phyloP scores from a whole-genome alignment of 2,888 invertebrate genomes.

The Sinotaia quadrata region DNA sequence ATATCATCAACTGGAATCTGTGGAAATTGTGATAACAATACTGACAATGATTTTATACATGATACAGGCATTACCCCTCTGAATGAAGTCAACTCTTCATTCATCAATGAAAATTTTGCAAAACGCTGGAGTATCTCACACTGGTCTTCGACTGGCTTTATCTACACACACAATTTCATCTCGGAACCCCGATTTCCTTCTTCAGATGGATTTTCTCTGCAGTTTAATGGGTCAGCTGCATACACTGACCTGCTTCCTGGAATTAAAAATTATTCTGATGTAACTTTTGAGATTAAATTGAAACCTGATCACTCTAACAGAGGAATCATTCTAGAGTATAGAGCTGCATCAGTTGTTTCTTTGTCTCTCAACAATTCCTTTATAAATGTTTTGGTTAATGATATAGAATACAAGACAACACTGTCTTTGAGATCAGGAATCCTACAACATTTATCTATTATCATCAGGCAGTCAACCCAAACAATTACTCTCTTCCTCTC shows the following conservation, averaged over 20 bases:
- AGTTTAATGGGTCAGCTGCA: conserved; percentile 40
- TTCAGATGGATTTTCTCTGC: conserved; percentile 39
- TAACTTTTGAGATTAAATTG: conserved; percentile 36
- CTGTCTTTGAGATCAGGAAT: background rate
- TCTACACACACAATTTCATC: conserved; percentile 21
- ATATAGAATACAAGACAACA: background rate
- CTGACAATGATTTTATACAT: conserved; percentile 49
- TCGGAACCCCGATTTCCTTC: conserved; percentile 31
- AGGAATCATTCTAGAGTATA: conserved; percentile 33
- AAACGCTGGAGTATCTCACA: conserved; percentile 21
- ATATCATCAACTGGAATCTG: conserved; percentile 39
- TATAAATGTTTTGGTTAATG: conserved; percentile 30
- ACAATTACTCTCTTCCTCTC: conserved; percentile 13
- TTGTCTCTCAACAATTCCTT: conserved; percentile 31
- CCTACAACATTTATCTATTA: conserved; percentile 10
- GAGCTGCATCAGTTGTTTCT: conserved; percentile 23
- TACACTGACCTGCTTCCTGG: conserved; percentile 33
- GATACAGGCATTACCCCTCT: background rate
- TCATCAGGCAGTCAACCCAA: background rate
- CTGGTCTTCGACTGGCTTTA: conserved; percentile 27
- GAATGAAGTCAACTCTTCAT: conserved; percentile 22
- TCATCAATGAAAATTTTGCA: conserved; percentile 31
- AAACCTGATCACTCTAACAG: conserved; percentile 5
- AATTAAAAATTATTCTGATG: conserved; percentile 18
- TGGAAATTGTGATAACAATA: conserved; percentile 52